These are phyloP conservation scores for Gonioctena quinquepunctata DNA, from an alignment of 1,140 invertebrate species.

Conservation along the genomic window DNA sequence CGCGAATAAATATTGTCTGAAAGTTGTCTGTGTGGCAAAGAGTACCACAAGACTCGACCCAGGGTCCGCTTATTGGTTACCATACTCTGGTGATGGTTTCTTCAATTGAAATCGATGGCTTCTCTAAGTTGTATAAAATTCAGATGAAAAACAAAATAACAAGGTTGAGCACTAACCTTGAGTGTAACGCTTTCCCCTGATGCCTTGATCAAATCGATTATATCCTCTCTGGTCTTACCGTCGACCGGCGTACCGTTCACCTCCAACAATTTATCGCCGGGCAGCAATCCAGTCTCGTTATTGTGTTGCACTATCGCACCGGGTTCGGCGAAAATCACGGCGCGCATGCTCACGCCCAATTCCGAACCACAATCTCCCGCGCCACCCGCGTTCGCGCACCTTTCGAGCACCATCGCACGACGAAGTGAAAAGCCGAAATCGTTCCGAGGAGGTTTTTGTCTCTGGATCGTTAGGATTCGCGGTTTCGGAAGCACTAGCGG, in stretches of 20 bases:
- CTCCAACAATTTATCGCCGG: conserved; percentile 90
- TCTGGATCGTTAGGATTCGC: conserved; percentile 74
- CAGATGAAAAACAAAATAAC: not conserved
- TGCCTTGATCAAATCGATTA: conserved; percentile 90
- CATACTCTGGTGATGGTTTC: too few relatives aligned
- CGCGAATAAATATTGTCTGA: too few relatives aligned
- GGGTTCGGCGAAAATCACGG: conserved; percentile 92
- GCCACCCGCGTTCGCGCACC: conserved; percentile 40
- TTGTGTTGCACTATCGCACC: conserved; percentile 75
- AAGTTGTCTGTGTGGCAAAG: too few relatives aligned
- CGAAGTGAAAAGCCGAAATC: conserved; percentile 95
- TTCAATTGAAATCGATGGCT: too few relatives aligned
- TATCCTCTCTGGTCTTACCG: conserved; percentile 84
- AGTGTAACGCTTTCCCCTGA: conserved; percentile 81
- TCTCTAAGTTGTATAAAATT: too few relatives aligned
- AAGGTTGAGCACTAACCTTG: conserved; percentile 64
- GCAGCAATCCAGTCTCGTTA: conserved; percentile 83
- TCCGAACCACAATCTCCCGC: not conserved
- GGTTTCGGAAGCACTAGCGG: conserved; percentile 75
- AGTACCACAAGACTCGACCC: too few relatives aligned
- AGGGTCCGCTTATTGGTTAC: too few relatives aligned
- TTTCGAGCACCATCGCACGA: conserved; percentile 79
- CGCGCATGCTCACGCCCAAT: conserved; percentile 62
- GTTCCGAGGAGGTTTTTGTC: conserved; percentile 81
- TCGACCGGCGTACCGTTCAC: conserved; percentile 88